Conservation (phyloP, 1,140 invertebrate genomes). For the Drosophila arizonae region DNA sequence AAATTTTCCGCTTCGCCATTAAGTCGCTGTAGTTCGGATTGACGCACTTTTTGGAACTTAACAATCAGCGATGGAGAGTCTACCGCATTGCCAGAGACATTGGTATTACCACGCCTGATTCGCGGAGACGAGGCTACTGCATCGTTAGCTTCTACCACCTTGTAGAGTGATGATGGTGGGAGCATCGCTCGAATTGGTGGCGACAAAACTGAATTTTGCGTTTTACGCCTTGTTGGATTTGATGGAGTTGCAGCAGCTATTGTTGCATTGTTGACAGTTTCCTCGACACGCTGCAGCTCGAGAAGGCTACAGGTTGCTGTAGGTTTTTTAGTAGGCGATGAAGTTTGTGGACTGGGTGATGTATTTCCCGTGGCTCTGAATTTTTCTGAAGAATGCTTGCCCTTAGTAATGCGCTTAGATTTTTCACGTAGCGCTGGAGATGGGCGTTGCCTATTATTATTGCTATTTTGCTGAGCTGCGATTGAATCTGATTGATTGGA, state of each 20-base stretch:
- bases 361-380: constrained; percentile 56
- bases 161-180: constrained; percentile 73
- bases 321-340: constrained; percentile 36
- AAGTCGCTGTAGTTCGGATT: constrained; percentile 88
- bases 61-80: constrained; percentile 86
- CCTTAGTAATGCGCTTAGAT: constrained; percentile 74
- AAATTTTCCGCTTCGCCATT: constrained; percentile 93
- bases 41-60: constrained; percentile 88
- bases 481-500: constrained; percentile 18
- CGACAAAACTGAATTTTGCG: constrained; percentile 57
- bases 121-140: constrained; percentile 46
- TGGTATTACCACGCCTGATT: constrained; percentile 37
- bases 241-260: constrained; percentile 37
- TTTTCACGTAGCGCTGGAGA: constrained; percentile 72
- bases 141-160: constrained; percentile 71
- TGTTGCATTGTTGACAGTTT: constrained; percentile 32
- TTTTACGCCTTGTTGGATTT: constrained; percentile 53
- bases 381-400: constrained; percentile 77
- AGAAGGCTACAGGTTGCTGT: constrained; percentile 22
- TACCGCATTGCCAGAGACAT: constrained; percentile 7
- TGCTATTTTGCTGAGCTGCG: constrained; percentile 22
- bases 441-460: constrained; percentile 36
- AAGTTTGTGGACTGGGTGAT: constrained; percentile 32
- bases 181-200: constrained; percentile 76
- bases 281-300: constrained; percentile 46